Evolutionary conservation across 2,797 vertebrate species (phyloP).

Genomic region (Glossophaga mutica): DNA sequence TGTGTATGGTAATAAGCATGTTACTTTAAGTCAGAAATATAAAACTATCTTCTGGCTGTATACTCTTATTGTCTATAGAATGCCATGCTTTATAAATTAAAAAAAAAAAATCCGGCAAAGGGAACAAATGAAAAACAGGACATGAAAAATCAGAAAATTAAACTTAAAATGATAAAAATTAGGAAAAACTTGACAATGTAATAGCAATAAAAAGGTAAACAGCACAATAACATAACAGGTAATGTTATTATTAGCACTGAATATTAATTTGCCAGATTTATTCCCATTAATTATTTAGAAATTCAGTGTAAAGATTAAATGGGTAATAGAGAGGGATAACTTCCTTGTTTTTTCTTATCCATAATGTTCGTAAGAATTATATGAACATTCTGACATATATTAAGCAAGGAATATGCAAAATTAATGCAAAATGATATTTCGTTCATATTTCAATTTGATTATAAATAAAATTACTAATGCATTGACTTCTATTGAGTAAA

Average conservation of each 20-base stretch:
- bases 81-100: neutral
- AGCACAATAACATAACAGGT: neutral
- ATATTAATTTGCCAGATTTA: conserved; percentile 62
- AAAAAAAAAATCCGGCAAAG: neutral
- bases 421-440: neutral
- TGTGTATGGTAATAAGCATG: neutral
- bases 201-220: neutral
- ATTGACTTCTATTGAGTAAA: neutral
- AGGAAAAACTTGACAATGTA: neutral
- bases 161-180: neutral
- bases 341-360: conserved; percentile 33
- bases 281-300: conserved; percentile 66
- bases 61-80: neutral
- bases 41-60: neutral
- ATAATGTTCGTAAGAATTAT: conserved; percentile 39
- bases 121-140: neutral
- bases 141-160: neutral
- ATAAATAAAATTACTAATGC: neutral
- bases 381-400: conserved; percentile 35
- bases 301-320: conserved; percentile 65
- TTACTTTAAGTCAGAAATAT: neutral
- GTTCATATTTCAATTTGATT: conserved; percentile 51
- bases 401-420: neutral
- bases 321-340: conserved; percentile 50
- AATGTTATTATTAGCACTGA: conserved; percentile 53